Evolutionary conservation across 1,140 invertebrate genomes (phyloP), one percentile per base, ranked within the genome.

Genomic region (Holcopasites calliopsidis): DNA sequence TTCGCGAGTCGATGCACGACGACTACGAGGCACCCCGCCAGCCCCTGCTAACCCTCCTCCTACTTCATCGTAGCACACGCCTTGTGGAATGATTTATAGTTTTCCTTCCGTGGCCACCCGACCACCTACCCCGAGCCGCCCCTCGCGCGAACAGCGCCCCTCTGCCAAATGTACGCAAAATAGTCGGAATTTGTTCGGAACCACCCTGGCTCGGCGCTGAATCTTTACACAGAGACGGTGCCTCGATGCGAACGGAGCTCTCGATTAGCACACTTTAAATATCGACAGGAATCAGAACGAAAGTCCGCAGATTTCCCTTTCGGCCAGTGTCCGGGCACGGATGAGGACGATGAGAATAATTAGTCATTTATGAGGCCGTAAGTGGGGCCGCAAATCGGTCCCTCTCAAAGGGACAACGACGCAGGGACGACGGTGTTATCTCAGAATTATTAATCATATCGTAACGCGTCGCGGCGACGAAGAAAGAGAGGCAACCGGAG

Each of bases 1-100:
- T 91, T 91, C 88, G 90, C 89, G 89, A 91, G 86, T 91, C 88
- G 90, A 91, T 91, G 89, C 89, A 89, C 90, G 86, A 88, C 86
- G 85, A 85, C 85, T 83, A 80, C 82, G 78, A 75, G 55, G 70
- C 76, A 83, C 80, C 77, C 77, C 76, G 23, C 26, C 77, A 23
- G 54, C 57, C 74, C 54, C 75, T 57, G 55, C 6, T 23, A 21
- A 49, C 33, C 49, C 78, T 77, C 79, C 76, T 44, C 60, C 58
- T 72, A 54, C 73, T 76, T 66, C 65, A 76, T 71, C 79, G 57
- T 55, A 74, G 77, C 74, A 80, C n/a, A n/a, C 87, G 76, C 85
- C 80, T 89, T 83, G 81, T 79, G 74, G 76, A 90, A 91, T 91
- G 90, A 91, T 91, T 91, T 91, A 91, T 90, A 85, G 85, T 86